Evolutionary conservation across 1,140 invertebrate species (phyloP), one percentile per base, ranked within the genome.

Genomic region (Procambarus virginalis): DNA sequence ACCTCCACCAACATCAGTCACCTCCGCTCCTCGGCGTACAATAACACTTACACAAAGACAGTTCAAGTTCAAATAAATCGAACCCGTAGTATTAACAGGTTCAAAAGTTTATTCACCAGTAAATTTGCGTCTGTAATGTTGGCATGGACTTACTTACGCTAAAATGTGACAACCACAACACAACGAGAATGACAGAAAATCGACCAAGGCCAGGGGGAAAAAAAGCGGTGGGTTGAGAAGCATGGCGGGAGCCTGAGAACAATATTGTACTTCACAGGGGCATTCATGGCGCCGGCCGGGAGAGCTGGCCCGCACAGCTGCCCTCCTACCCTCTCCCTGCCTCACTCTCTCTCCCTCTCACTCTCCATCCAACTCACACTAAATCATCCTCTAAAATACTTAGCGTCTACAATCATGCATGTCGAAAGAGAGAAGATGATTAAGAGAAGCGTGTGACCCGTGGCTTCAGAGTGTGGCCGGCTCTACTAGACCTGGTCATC

Each of bases 231-330:
- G 81, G 70, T 68, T 55, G 64, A 76, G 80, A 64, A 34, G 79
- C 76, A 51, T 55, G 68, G 73, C 34, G 64, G 81, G 73, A 77
- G 51, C 22, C 10, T 17, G 81, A 84, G 88, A 89, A 89, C 88
- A 89, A 89, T 89, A 84, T 89, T 84, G 82, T 89, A 70, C 88
- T 89, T 89, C 88, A 89, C 88, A 84, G 70, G 88, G 46, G 81
- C 81, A 84, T 89, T 89, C 81, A 89, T 20, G 60, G 81, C 60
- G 22, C 22, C 80, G 45, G 48, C 34, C 55, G 51, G 88, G 82
- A 84, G 88, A 70, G 70, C 80, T 83, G 70, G 51, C 70, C 70
- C 70, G 73, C 87, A 46, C 80, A 81, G 60, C 49, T 60, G 48
- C 48, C 55, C 46, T 9, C 48, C 64, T 20, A 5, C 46, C 20